These are phyloP conservation scores for Ornithoptera alexandrae DNA, from an alignment of 2,888 invertebrate species.

Conservation along the genomic window DNA sequence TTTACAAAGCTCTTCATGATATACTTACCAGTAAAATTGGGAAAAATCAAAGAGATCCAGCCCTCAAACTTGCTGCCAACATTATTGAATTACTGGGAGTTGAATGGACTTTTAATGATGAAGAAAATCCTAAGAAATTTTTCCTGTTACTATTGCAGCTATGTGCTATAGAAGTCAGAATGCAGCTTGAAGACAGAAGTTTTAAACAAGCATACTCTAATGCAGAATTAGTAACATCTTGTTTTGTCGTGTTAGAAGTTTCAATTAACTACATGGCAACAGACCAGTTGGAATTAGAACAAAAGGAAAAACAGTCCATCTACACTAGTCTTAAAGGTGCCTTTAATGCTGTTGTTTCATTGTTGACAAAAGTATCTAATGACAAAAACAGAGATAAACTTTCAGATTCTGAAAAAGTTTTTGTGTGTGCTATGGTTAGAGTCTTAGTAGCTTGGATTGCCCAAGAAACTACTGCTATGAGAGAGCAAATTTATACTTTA, in stretches of 20 bases:
- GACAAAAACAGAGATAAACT: slow-evolving; percentile 86
- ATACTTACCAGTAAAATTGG: slow-evolving; percentile 93
- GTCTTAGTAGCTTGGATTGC: slow-evolving; percentile 94
- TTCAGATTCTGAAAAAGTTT: slow-evolving; percentile 85
- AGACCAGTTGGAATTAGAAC: slow-evolving; percentile 90
- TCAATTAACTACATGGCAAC: slow-evolving; percentile 89
- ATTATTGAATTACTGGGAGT: slow-evolving; percentile 90
- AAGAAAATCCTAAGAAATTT: slow-evolving; percentile 89
- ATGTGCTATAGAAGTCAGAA: slow-evolving; percentile 94
- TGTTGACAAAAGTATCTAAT: slow-evolving; percentile 86
- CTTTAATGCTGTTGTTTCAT: slow-evolving; percentile 88
- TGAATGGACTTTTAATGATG: slow-evolving; percentile 90
- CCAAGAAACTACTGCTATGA: slow-evolving; percentile 93
- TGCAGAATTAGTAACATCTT: slow-evolving; percentile 88
- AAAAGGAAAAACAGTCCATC: slow-evolving; percentile 93
- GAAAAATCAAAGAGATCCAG: slow-evolving; percentile 93
- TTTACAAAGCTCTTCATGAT: slow-evolving; percentile 90
- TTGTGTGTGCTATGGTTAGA: slow-evolving; percentile 91
- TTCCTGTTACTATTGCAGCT: slow-evolving; percentile 90
- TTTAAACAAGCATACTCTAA: slow-evolving; percentile 88
- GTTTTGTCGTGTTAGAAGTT: slow-evolving; percentile 89
- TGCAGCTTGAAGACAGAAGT: slow-evolving; percentile 94
- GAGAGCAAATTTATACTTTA: slow-evolving; percentile 88
- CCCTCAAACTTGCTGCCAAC: slow-evolving; percentile 89
- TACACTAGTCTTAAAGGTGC: slow-evolving; percentile 94